Base-by-base conservation (phyloP, 2,888 invertebrate species). In the Agapostemon virescens region DNA sequence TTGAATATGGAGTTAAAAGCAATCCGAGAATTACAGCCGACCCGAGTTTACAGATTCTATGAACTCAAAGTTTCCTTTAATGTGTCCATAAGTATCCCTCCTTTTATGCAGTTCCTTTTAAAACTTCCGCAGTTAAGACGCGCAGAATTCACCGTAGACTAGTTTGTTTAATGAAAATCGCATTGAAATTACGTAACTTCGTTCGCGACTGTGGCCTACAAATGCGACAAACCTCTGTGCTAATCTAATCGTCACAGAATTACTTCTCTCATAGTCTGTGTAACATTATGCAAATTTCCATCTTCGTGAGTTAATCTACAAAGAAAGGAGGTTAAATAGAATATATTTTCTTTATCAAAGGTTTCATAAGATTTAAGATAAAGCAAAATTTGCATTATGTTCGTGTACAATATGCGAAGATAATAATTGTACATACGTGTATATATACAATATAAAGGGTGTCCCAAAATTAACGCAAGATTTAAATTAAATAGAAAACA, bases 331-430 rank as follows among this genome's bases (percentile, higher is more conserved):
- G 58, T 30, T 30, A 58, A 58, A 58, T 30, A 30, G 58, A 58
- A 58, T 58, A 30, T 58, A 58, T 30, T 58, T 58, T 30, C 69
- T 23, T 36, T 58, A 58, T 58, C 30, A 58, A 58, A 58, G 58
- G 58, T 30, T 58, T 1, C 30, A 2, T 20, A 20, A 58, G 58
- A 26, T 58, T 17, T 7, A 17, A 58, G 30, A 58, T 58, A 58
- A 58, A 58, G 17, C 7, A 9, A 58, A 30, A 58, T 30, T 30
- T 58, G 30, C 30, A 58, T 30, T 58, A 20, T 20, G 30, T 6
- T 17, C 58, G 7, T 58, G 58, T 58, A 30, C 58, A 17, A 15
- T 58, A 58, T 15, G 30, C 58, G 58, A 20, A 49, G n/a, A n/a
- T n/a, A n/a, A n/a, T n/a, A n/a, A n/a, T n/a, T n/a, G n/a, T n/a